Conservation (phyloP, 2,113 vertebrate genomes). For the Chrysochloris asiatica region DNA sequence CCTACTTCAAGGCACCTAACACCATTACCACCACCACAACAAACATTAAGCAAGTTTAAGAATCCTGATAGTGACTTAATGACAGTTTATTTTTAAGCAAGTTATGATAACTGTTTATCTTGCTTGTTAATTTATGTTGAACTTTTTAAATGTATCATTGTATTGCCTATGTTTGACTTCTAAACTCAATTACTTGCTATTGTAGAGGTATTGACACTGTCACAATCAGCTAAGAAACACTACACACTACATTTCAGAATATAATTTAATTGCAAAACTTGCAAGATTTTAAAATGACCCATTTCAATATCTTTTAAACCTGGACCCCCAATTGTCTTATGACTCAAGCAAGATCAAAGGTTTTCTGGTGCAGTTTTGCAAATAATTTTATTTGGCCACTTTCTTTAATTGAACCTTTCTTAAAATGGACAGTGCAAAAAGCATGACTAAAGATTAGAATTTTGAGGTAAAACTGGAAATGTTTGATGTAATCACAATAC, state of each 20-base stretch:
- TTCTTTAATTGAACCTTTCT: not conserved
- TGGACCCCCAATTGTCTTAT: not conserved
- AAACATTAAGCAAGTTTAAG: too few relatives aligned
- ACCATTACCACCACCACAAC: too few relatives aligned
- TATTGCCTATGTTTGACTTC: not conserved
- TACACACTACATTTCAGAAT: not conserved
- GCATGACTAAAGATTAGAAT: too few relatives aligned
- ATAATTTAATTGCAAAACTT: not conserved
- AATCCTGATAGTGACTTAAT: too few relatives aligned
- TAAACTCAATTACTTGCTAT: not conserved
- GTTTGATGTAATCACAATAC: too few relatives aligned
- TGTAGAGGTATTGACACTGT: not conserved
- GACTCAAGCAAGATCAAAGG: not conserved
- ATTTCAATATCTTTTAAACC: not conserved
- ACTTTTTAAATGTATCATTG: not conserved
- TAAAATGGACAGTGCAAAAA: too few relatives aligned
- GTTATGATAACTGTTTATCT: not conserved
- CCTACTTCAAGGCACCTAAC: too few relatives aligned
- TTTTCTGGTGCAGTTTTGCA: not conserved
- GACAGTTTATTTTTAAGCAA: too few relatives aligned
- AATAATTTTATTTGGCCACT: not conserved
- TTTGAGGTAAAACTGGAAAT: too few relatives aligned
- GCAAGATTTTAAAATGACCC: not conserved
- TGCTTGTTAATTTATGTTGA: constrained; percentile 5
- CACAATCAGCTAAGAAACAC: not conserved